Evolutionary conservation across 2,113 vertebrate genomes (phyloP), one percentile per base, ranked within the genome.

Genomic region (Procavia capensis): DNA sequence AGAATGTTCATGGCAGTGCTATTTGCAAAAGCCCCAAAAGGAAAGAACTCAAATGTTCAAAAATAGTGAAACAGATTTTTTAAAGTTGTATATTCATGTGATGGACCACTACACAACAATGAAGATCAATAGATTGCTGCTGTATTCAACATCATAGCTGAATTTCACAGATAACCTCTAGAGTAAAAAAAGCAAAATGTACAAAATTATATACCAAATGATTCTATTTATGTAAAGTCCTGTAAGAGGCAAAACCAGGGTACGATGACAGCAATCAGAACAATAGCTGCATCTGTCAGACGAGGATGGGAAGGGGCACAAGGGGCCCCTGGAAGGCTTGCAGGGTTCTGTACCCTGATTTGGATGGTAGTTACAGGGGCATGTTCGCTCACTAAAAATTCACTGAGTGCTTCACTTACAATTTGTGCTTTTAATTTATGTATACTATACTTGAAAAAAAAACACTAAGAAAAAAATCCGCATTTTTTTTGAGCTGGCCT

Each of bases 261-360:
- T 34, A 6, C 8, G 66, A 6, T 9, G 16, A 13, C 9, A 9
- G 36, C 7, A 14, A 6, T 17, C n/a, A 22, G 57, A 50, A 43
- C 16, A 6, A 13, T 4, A 47, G 64, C 25, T 68, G 47, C 54
- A 19, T n/a, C 13, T 3, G 10, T 11, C 8, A 16, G 11, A n/a
- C 16, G 10, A 64, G 6, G 24, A 1, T 4, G 22, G 6, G 34
- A 41, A 45, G 25, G 20, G 50, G 16, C 22, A 1, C 0, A 14
- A 29, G 5, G 10, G n/a, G 57, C 17, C 31, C 61, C 50, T 29
- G 66, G 45, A 82, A 17, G 25, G 36, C 13, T 45, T 4, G 8
- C 10, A 31, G 8, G 25, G 14, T 54, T 80, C 85, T 43, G 2
- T 29, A 41, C 11, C 36, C 90, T 80, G 41, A 54, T 54, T 54